Evolutionary conservation across 2,888 invertebrate genomes (phyloP).

Genomic region (Toxonevra muliebris): DNA sequence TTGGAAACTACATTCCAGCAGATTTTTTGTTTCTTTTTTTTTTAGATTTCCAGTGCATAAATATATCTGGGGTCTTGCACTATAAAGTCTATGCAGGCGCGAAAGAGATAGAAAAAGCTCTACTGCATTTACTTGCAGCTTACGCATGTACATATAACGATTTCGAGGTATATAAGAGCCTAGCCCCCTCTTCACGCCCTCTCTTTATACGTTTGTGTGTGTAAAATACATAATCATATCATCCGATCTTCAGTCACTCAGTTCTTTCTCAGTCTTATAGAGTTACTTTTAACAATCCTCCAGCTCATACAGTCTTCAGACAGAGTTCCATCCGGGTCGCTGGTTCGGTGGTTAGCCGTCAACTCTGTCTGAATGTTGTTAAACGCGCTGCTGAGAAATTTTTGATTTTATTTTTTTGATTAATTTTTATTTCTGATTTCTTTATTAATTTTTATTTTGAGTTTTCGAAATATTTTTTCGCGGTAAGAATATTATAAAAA

Average conservation of each 20-base stretch:
- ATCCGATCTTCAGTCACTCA: conserved; percentile 46
- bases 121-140: background rate
- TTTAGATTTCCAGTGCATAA: too few species aligned
- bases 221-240: background rate
- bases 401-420: conserved; percentile 36
- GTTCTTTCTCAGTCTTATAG: background rate
- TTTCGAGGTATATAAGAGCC: too few species aligned
- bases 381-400: conserved; percentile 41
- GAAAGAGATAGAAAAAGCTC: too few species aligned
- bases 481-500: background rate
- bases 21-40: too few species aligned
- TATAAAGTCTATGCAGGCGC: too few species aligned
- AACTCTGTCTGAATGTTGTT: conserved; percentile 64
- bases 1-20: too few species aligned
- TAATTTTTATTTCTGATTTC: conserved; percentile 31
- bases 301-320: conserved; percentile 59
- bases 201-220: conserved; percentile 3
- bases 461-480: background rate
- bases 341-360: conserved; percentile 48
- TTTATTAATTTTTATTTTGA: conserved; percentile 21
- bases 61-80: too few species aligned
- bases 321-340: conserved; percentile 62
- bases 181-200: background rate
- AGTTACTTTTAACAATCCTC: too few species aligned
- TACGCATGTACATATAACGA: background rate